Conservation (phyloP, 2,113 vertebrate species). For the Pholis gunnellus region DNA sequence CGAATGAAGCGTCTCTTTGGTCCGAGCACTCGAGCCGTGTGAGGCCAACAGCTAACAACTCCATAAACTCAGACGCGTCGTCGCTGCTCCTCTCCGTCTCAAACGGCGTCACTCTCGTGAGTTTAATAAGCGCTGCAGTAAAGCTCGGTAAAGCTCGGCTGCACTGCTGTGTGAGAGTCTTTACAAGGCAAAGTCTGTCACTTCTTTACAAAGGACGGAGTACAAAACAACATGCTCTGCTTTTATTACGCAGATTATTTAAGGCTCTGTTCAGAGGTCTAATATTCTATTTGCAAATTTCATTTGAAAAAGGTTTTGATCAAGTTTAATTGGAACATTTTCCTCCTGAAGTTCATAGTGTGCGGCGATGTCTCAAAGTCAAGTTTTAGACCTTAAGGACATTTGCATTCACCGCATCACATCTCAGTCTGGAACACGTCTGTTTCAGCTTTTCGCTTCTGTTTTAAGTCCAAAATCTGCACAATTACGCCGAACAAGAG, state of each 20-base stretch:
- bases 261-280: background rate
- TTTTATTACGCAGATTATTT: background rate
- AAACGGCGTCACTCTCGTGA: conserved; percentile 63
- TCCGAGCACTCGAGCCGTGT: conserved; percentile 21
- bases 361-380: background rate
- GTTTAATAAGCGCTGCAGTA: conserved; percentile 70
- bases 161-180: background rate
- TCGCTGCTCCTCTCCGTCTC: conserved; percentile 52
- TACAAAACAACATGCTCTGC: background rate
- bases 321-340: no score
- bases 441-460: conserved; percentile 13
- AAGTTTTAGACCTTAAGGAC: background rate
- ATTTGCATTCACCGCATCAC: conserved; percentile 17
- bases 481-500: conserved; percentile 13
- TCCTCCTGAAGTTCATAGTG: no score
- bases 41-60: conserved; percentile 49
- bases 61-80: conserved; percentile 53
- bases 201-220: conserved; percentile 9
- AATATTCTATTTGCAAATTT: no score
- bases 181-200: conserved; percentile 51
- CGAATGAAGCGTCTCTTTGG: background rate
- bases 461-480: conserved; percentile 26
- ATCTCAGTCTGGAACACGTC: no score
- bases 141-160: conserved; percentile 18
- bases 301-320: no score